Evolutionary conservation across 2,797 vertebrate genomes (phyloP).

Genomic region (Pangasius macronema): DNA sequence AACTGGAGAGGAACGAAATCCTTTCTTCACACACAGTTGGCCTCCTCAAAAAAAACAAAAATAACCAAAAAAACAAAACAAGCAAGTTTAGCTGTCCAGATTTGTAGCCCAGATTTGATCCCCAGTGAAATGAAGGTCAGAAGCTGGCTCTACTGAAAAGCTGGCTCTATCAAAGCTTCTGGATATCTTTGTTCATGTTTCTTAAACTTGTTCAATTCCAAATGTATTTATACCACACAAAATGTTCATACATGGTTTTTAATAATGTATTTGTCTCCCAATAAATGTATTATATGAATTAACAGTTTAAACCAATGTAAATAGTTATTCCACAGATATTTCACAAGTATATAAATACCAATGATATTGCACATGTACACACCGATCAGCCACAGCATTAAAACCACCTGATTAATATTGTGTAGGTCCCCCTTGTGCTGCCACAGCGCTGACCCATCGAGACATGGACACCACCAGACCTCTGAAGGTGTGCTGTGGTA

Average conservation of each 20-base stretch:
- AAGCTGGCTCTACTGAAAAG: neutral
- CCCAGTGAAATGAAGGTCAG: neutral
- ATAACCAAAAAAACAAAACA: neutral
- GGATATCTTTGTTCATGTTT: neutral
- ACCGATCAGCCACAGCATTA: too few relatives aligned
- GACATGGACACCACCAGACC: too few relatives aligned
- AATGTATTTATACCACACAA: neutral
- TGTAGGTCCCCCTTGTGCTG: too few relatives aligned
- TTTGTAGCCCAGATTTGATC: neutral
- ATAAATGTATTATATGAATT: neutral
- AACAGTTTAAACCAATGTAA: neutral
- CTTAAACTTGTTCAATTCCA: neutral
- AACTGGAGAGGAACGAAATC: neutral
- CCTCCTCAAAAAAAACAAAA: neutral
- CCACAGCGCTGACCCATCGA: too few relatives aligned
- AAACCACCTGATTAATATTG: too few relatives aligned
- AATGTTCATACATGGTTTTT: neutral
- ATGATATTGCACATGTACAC: too few relatives aligned
- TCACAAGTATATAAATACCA: too few relatives aligned
- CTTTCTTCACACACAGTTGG: neutral
- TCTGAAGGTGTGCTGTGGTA: too few relatives aligned
- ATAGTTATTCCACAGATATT: too few relatives aligned
- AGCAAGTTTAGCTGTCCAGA: neutral
- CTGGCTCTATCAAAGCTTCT: neutral
- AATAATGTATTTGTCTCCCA: neutral